Percentiles rank a stretch among this genome's conserved stretches.
phyloP scores from a whole-genome alignment of 2,113 vertebrate genomes.

The Regulus satrapa region DNA sequence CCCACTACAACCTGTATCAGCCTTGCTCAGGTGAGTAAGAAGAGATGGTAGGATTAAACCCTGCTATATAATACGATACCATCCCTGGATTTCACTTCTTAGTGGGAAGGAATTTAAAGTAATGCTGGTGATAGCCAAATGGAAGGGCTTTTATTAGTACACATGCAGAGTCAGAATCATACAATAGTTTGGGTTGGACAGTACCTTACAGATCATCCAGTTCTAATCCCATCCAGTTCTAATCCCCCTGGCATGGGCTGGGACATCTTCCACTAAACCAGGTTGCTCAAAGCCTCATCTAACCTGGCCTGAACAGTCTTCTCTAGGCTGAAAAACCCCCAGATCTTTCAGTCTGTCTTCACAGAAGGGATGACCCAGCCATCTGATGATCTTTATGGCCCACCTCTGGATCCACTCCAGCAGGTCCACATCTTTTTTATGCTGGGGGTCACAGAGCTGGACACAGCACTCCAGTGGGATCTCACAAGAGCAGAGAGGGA shows the following conservation, averaged over 20 bases:
- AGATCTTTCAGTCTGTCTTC: background rate
- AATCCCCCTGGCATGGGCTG: background rate
- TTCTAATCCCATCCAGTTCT: background rate
- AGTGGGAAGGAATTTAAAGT: background rate
- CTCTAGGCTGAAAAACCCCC: background rate
- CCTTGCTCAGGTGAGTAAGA: background rate
- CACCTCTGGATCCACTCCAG: background rate
- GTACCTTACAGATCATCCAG: background rate
- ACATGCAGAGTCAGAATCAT: background rate
- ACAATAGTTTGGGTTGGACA: background rate
- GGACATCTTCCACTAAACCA: background rate
- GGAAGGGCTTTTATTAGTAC: background rate
- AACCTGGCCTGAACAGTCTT: background rate
- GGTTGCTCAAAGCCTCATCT: background rate
- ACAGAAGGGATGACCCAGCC: background rate
- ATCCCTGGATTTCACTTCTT: background rate
- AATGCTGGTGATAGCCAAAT: background rate
- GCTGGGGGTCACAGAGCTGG: background rate
- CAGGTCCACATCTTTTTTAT: background rate
- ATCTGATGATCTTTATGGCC: background rate
- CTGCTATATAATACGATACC: background rate
- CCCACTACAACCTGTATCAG: background rate
- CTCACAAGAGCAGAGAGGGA: accelerated
- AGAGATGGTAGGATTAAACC: background rate
- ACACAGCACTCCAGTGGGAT: background rate